Evolutionary conservation across 1,140 invertebrate species (phyloP).

Genomic region (Homarus americanus): DNA sequence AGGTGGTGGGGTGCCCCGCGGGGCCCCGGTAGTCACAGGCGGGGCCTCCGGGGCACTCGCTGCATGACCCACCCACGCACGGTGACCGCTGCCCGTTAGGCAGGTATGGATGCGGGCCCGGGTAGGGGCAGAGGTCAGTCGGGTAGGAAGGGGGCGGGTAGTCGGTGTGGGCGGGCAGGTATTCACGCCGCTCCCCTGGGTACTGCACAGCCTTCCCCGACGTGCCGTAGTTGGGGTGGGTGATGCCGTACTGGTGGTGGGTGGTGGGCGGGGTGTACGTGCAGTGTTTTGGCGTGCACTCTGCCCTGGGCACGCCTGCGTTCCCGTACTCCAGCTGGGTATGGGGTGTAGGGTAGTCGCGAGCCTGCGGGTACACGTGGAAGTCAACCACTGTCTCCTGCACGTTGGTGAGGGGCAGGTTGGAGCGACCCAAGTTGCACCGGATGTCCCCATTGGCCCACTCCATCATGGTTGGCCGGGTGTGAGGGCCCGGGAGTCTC

Average conservation of each 20-base stretch:
- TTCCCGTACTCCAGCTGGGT: slow-evolving; percentile 36
- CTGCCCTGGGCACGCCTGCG: slow-evolving; percentile 11
- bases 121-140: slow-evolving; percentile 31
- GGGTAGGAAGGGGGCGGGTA: slow-evolving; percentile 25
- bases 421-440: slow-evolving; percentile 23
- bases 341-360: slow-evolving; percentile 35
- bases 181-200: background rate
- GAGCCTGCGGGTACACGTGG: slow-evolving; percentile 53
- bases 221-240: slow-evolving; percentile 60
- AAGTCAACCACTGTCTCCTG: slow-evolving; percentile 63
- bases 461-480: slow-evolving; percentile 39
- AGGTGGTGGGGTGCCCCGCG: background rate
- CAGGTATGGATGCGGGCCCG: background rate
- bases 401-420: slow-evolving; percentile 36
- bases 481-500: background rate
- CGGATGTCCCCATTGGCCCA: slow-evolving; percentile 69
- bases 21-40: slow-evolving; percentile 21
- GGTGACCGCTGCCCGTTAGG: slow-evolving; percentile 13
- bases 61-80: slow-evolving; percentile 45
- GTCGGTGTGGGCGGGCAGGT: slow-evolving; percentile 8
- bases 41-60: slow-evolving; percentile 52
- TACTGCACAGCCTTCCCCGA: background rate
- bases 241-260: slow-evolving; percentile 47
- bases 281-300: slow-evolving; percentile 67
- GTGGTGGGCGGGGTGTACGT: slow-evolving; percentile 26